Evolutionary conservation across 1,140 invertebrate species (phyloP), one percentile per base, ranked within the genome.

Genomic region (Calephelis virginiensis): DNA sequence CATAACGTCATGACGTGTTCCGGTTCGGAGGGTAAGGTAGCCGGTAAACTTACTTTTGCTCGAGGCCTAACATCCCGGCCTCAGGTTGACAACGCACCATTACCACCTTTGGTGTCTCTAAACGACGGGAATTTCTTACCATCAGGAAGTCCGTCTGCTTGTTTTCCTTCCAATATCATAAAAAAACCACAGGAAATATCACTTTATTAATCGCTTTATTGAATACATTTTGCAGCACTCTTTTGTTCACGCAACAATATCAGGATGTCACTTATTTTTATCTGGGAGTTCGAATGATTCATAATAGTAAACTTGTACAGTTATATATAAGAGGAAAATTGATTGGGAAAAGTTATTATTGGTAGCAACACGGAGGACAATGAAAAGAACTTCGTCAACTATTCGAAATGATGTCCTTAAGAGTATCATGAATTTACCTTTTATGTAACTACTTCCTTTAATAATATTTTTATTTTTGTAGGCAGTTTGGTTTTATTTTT

Each of bases 261-360:
- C 0, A 53, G 14, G 50, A 10, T 17, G 14, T 53, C 17, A 53
- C 14, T 56, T 56, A 56, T 56, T 11, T 56, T 9, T 56, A 56
- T 56, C 9, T 56, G 48, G 6, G 11, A 37, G 14, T 28, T 56
- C 10, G 50, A 56, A 56, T 14, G 14, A 17, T 10, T 53, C 49
- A 53, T 53, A 43, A 53, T 11, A 56, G 50, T 56, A 56, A 50
- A 56, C 50, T 59, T 59, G 53, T 59, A 11, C 53, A 28, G 28
- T 59, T 17, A 37, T 59, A 37, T 38, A 38, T 17, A 59, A 12
- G 28, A 59, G 53, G 53, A 59, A 59, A 59, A 59, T 59, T 59
- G 53, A 59, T 59, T 59, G 28, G 53, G 53, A 37, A 59, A 59
- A 59, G 53, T 59, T 59, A 38, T 59, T 59, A 59, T 59, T 59